Conservation (phyloP, 2,797 vertebrate genomes). For the Clarias laeviceps region DNA sequence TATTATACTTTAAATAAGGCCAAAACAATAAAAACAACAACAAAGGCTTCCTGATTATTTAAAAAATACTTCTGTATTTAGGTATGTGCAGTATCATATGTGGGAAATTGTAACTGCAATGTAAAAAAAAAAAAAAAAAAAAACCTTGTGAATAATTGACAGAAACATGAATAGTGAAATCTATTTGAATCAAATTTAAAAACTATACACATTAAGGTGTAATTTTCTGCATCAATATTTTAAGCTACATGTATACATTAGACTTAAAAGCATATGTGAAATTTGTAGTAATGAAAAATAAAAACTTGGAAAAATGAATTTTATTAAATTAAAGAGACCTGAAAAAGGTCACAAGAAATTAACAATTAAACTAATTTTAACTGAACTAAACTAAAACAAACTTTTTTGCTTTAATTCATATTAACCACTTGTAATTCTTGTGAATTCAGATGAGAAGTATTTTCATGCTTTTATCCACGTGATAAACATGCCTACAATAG, state of each 20-base stretch:
- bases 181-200: background rate
- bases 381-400: background rate
- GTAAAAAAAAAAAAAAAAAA: background rate
- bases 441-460: background rate
- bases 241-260: background rate
- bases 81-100: background rate
- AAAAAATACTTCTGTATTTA: background rate
- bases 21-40: background rate
- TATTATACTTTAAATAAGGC: background rate
- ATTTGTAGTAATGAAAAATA: background rate
- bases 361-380: background rate
- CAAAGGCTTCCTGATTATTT: background rate
- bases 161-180: background rate
- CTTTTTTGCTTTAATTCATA: background rate
- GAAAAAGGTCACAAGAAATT: background rate
- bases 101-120: background rate
- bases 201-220: background rate
- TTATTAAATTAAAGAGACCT: background rate
- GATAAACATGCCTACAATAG: conserved; percentile 23
- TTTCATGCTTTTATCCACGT: background rate
- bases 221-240: background rate
- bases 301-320: background rate
- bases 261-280: background rate
- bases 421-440: background rate
- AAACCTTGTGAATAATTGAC: background rate